Base-by-base conservation (phyloP, 2,888 invertebrate species). In the Melanotus villosus region DNA sequence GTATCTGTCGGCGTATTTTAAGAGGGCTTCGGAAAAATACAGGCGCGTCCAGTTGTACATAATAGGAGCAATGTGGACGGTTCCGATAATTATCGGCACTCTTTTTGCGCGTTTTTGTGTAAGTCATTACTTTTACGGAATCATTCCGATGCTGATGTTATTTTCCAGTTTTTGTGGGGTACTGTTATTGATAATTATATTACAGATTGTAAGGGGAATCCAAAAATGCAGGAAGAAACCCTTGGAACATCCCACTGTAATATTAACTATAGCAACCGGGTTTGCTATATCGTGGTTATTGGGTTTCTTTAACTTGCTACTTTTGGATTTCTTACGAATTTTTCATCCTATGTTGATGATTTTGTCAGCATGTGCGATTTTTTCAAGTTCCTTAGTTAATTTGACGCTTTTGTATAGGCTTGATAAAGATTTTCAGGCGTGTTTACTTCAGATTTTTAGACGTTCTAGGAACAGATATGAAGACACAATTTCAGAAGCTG, bases 361-460 rank as follows among this genome's bases (percentile, higher is more conserved):
- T 10, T 1, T 60, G 6, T 18, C 43, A 23, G 16, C 14, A 1
- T 18, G 18, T 10, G 18, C 12, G 1, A 26, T 23, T 1, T 47
- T 14, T 34, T 59, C 43, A 3, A 56, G 43, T 18, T 43, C 64
- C 5, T 14, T 54, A 1, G 12, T 64, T 32, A 54, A 54, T 43
- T 54, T 64, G 4, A 30, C n/a, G 14, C 19, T 64, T 6, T 43
- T 64, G n/a, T 62, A 54, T 12, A 12, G n/a, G 32, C 38, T 36
- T 12, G 16, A 66, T 66, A 14, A 50, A 14, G 59, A 66, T 9
- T 66, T 66, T 30, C 58, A 66, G 14, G 34, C 52, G 14, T 66
- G 59, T n/a, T 30, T 66, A 6, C n/a, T 36, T 2, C 65, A 66
- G 34, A 52, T 32, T 7, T 9, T 66, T 5, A 58, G 26, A 19